Percentiles rank a stretch among this genome's conserved stretches.
phyloP scores from a whole-genome alignment of 2,888 invertebrate genomes.

The Neoascia interrupta region DNA sequence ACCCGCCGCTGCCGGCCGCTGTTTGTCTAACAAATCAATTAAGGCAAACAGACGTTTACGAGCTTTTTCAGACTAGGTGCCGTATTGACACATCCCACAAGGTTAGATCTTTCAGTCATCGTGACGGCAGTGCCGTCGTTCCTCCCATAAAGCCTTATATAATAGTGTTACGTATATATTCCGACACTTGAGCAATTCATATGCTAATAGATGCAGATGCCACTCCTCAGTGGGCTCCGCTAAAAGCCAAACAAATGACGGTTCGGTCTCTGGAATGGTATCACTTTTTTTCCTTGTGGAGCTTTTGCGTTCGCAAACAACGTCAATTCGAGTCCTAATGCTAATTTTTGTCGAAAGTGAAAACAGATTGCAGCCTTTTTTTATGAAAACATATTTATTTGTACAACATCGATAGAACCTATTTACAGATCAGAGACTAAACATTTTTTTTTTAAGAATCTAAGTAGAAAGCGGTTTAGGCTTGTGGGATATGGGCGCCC shows the following conservation, averaged over 20 bases:
- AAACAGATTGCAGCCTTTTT: background rate
- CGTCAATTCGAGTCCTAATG: no score
- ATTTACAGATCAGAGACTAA: slow-evolving; percentile 23
- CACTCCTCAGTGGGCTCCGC: no score
- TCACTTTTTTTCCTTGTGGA: no score
- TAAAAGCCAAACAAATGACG: no score
- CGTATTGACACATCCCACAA: slow-evolving; percentile 10
- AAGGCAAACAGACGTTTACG: background rate
- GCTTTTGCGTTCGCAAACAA: no score
- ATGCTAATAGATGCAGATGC: slow-evolving; percentile 34
- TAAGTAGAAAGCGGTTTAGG: slow-evolving; percentile 61
- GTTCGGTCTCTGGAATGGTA: no score
- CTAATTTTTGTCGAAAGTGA: no score
- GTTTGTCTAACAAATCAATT: slow-evolving; percentile 8
- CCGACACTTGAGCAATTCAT: background rate
- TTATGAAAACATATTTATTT: slow-evolving; percentile 14
- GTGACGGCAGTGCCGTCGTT: no score
- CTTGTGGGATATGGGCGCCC: slow-evolving; percentile 79
- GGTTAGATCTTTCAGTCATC: background rate
- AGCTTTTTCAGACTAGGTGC: background rate
- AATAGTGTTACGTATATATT: slow-evolving; percentile 18
- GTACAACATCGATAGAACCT: no score
- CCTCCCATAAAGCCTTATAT: slow-evolving; percentile 9
- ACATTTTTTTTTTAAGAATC: background rate
- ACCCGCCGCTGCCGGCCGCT: background rate